Evolutionary conservation across 2,113 vertebrate species (phyloP), one percentile per base, ranked within the genome.

Genomic region (Pardalotus punctatus): DNA sequence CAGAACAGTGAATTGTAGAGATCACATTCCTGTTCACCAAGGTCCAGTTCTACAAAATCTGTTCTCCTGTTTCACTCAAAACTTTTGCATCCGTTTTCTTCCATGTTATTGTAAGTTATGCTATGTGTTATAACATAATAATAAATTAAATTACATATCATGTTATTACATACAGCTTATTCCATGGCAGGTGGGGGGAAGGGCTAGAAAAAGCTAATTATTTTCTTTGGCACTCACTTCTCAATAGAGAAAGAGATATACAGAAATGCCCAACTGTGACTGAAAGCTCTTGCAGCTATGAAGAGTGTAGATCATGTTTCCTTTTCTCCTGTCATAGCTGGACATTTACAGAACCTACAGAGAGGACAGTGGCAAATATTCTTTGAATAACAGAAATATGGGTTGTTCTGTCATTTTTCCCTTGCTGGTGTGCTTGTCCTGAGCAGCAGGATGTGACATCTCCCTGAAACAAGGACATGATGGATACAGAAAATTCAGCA

Each of bases 101-200:
- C 60, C 1, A 0, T 48, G 17, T 65, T 83, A 4, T 53, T 81
- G 21, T 69, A 45, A 72, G 76, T 48, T 36, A 66, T 28, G 5
- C 35, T 66, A 50, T 24, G 57, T 14, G 16, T 48, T 42, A 57
- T 40, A 57, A 33, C 27, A 78, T 28, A 42, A 40, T 48, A 48
- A 25, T 10, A 74, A 60, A 20, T 48, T 14, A 9, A 56, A 24
- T 20, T 29, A 28, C 24, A 13, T 48, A 17, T 42, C 47, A 53
- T 22, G 14, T 64, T 66, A 21, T 51, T 58, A n/a, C 14, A 31
- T 28, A 16, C 8, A 42, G 33, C 23, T 62, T 31, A 54, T 48
- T 81, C 29, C 18, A n/a, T 20, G 10, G 21, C 0, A 0, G 33
- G 2, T 48, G 8, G 22, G 11, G 5, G 11, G 5, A n/a, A 27